Percentiles rank a stretch among this genome's conserved stretches.
These are phyloP conservation scores for Timandra comae DNA, from an alignment of 2,888 invertebrate species.

Conservation along the genomic window DNA sequence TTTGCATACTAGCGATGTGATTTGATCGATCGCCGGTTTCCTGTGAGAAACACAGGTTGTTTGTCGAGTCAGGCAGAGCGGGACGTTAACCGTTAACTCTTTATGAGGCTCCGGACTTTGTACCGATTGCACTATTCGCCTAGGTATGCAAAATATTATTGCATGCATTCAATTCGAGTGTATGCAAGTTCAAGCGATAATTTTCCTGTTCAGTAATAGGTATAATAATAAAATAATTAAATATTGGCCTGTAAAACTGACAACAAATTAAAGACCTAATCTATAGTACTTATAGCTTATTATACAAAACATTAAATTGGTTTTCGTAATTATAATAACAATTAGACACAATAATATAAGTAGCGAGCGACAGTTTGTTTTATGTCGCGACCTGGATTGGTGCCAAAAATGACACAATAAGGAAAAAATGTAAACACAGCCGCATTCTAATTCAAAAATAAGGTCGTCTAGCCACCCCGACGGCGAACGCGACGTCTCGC, in stretches of 20 bases:
- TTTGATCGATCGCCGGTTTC: constrained; percentile 66
- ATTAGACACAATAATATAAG: constrained; percentile 23
- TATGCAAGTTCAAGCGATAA: no score
- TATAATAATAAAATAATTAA: no score
- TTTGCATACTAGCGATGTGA: constrained; percentile 64
- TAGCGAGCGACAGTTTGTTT: constrained; percentile 45
- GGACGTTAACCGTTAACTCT: constrained; percentile 54
- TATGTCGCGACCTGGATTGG: constrained; percentile 56
- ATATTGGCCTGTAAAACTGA: no score
- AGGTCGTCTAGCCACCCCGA: constrained; percentile 56
- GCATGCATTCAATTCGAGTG: no score
- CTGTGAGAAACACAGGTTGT: constrained; percentile 68
- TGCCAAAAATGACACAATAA: constrained; percentile 69
- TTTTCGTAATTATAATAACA: no score
- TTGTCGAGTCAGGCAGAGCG: constrained; percentile 58
- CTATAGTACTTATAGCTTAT: constrained; percentile 9
- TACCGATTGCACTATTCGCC: constrained; percentile 34
- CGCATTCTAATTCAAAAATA: constrained; percentile 69
- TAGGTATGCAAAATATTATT: constrained; percentile 20
- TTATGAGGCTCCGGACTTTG: constrained; percentile 36
- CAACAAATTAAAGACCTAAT: no score
- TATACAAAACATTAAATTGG: constrained; percentile 1
- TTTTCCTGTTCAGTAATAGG: no score
- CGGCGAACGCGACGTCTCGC: constrained; percentile 43
- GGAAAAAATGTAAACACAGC: constrained; percentile 69